Conservation (phyloP, 2,888 invertebrate species). For the Adelphocoris suturalis region DNA sequence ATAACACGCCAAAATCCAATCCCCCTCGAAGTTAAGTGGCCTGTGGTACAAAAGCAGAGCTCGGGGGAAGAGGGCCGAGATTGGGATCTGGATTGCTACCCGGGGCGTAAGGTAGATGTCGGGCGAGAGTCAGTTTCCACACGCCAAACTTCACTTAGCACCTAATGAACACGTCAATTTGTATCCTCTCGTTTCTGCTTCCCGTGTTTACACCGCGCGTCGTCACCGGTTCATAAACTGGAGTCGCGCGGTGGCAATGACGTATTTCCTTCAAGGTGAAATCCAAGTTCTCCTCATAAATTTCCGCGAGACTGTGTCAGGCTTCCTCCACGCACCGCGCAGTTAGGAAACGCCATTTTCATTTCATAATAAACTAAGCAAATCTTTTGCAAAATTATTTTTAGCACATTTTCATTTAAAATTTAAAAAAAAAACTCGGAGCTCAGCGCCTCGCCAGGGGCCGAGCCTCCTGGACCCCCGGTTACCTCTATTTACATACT, state of each 20-base stretch:
- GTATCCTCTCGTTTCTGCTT: slow-evolving; percentile 44
- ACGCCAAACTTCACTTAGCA: slow-evolving; percentile 68
- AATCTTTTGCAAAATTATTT: no score
- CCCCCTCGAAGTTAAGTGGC: slow-evolving; percentile 48
- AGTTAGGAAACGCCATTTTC: no score
- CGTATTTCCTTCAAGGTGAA: background rate
- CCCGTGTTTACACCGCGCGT: background rate
- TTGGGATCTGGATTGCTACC: slow-evolving; percentile 60
- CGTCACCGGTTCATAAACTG: background rate
- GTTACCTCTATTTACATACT: no score
- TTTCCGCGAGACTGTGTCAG: no score
- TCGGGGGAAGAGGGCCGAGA: slow-evolving; percentile 32
- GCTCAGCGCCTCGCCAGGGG: no score
- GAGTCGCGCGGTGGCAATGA: background rate
- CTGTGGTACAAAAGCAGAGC: slow-evolving; percentile 6
- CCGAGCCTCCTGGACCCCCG: no score
- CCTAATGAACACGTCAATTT: slow-evolving; percentile 68
- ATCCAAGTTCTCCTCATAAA: no score
- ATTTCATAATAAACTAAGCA: no score
- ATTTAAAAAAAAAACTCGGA: no score
- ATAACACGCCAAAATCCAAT: slow-evolving; percentile 64
- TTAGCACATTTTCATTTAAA: no score
- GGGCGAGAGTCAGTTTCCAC: slow-evolving; percentile 53
- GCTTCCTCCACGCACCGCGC: no score
- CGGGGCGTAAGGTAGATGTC: slow-evolving; percentile 46